Evolutionary conservation across 2,888 invertebrate species (phyloP).

Genomic region (Eugnorisma glareosa): DNA sequence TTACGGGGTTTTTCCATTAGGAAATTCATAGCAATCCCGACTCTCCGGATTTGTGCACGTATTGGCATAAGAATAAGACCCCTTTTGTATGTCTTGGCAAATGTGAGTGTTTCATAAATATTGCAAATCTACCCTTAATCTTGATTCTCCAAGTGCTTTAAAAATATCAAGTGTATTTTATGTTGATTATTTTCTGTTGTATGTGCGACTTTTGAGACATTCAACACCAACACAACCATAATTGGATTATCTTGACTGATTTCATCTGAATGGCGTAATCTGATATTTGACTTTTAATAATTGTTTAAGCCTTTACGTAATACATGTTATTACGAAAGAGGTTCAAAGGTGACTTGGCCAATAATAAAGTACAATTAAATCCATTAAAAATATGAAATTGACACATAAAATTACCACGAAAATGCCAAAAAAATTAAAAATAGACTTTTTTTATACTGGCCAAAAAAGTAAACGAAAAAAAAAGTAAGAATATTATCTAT

Average conservation of each 20-base stretch:
- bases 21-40: neutral
- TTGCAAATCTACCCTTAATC: neutral
- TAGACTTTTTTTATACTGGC: neutral
- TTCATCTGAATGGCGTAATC: slow-evolving; percentile 48
- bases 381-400: slow-evolving; percentile 4
- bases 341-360: slow-evolving; percentile 52
- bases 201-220: slow-evolving; percentile 33
- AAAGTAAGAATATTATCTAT: neutral
- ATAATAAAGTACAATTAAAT: slow-evolving; percentile 18
- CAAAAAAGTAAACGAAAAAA: neutral
- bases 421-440: neutral
- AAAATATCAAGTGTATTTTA: slow-evolving; percentile 3
- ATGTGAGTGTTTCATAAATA: neutral
- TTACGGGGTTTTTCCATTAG: neutral
- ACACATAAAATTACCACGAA: slow-evolving; percentile 17
- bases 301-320: slow-evolving; percentile 40
- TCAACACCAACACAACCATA: slow-evolving; percentile 26
- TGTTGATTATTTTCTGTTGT: slow-evolving; percentile 6
- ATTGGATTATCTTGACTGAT: slow-evolving; percentile 49
- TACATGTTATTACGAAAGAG: slow-evolving; percentile 36
- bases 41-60: neutral
- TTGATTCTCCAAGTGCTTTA: neutral
- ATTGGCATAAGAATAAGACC: neutral
- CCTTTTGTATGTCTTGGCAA: neutral
- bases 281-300: slow-evolving; percentile 54